These are phyloP conservation scores for Syrrhaptes paradoxus DNA, from an alignment of 2,113 vertebrate genomes.

Conservation along the genomic window DNA sequence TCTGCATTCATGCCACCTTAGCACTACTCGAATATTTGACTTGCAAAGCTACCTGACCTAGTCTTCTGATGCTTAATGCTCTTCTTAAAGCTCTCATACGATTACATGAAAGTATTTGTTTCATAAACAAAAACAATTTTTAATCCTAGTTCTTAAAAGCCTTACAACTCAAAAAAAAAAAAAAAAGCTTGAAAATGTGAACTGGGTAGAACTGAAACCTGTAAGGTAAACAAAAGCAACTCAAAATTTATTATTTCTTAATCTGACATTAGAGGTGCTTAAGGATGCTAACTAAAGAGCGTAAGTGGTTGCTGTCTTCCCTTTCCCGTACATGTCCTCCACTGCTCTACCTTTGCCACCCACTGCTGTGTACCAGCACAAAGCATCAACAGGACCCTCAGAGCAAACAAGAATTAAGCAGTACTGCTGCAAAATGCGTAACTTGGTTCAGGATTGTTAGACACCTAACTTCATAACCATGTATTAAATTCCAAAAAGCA, in stretches of 20 bases:
- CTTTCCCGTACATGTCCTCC: background rate
- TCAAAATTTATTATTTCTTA: background rate
- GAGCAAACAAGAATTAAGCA: background rate
- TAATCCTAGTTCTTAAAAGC: background rate
- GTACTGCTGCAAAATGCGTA: background rate
- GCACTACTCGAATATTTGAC: background rate
- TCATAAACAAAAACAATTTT: background rate
- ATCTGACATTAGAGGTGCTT: background rate
- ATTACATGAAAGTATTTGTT: background rate
- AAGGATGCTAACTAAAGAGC: background rate
- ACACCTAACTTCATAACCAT: background rate
- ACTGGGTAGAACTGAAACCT: background rate
- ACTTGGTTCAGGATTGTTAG: background rate
- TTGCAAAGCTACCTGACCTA: background rate
- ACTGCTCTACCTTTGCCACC: background rate
- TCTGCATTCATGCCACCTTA: background rate
- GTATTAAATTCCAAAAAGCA: background rate
- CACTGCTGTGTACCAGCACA: too few species aligned
- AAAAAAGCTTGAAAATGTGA: background rate
- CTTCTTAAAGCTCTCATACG: background rate
- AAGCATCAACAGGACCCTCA: background rate
- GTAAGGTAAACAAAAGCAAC: background rate
- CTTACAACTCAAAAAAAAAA: background rate
- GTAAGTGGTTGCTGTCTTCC: background rate
- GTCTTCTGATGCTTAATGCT: background rate